Percentiles rank a stretch among this genome's conserved stretches.
Conservation (phyloP, 2,888 invertebrate species). For the Chymomyza fuscimana region DNA sequence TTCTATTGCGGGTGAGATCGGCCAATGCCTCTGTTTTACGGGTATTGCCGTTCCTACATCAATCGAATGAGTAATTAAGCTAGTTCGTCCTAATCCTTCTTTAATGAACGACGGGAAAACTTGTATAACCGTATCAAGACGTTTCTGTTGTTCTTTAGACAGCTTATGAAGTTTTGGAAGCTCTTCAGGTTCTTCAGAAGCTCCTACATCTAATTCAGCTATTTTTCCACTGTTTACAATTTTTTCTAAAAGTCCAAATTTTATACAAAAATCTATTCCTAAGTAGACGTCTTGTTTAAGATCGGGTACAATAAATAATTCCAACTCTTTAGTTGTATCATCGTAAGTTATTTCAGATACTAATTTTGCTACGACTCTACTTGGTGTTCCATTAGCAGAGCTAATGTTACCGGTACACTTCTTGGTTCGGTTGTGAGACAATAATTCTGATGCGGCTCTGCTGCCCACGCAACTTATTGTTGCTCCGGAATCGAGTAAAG, state of each 20-base stretch:
- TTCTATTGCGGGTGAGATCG: no score
- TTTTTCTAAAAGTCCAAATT: not conserved
- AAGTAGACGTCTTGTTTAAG: slow-evolving; percentile 5
- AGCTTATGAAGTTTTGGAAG: slow-evolving; percentile 3
- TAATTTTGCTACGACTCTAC: not conserved
- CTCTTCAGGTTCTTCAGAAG: not conserved
- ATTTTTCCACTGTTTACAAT: not conserved
- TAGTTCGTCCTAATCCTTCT: no score
- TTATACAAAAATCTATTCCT: slow-evolving; percentile 11
- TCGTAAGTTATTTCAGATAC: not conserved
- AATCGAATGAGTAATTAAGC: no score
- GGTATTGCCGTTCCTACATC: no score
- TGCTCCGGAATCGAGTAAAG: slow-evolving; percentile 20
- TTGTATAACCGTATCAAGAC: not conserved
- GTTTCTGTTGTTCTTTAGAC: not conserved
- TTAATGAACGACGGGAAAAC: slow-evolving; percentile 29
- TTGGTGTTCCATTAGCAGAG: not conserved
- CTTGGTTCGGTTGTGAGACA: not conserved
- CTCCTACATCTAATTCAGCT: slow-evolving; percentile 5
- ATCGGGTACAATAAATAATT: not conserved
- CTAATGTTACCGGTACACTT: slow-evolving; percentile 13
- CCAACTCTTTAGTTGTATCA: not conserved
- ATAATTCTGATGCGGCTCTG: not conserved
- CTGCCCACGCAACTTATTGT: slow-evolving; percentile 17
- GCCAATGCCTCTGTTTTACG: no score